Evolutionary conservation across 2,113 vertebrate species (phyloP).

Genomic region (Paratilapia polleni): DNA sequence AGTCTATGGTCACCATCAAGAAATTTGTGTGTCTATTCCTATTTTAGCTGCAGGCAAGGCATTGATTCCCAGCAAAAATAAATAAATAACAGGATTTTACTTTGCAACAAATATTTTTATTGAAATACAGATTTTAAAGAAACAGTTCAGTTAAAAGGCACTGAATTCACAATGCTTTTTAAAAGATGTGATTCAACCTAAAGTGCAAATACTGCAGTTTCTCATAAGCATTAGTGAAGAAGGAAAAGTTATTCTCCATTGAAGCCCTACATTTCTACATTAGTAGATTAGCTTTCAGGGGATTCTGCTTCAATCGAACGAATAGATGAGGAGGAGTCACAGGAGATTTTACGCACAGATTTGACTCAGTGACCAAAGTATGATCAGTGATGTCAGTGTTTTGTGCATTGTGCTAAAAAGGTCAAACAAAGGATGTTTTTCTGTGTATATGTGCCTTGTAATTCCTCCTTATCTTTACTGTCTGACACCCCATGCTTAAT

Average conservation of each 20-base stretch:
- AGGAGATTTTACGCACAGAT: neutral
- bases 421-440: neutral
- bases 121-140: slow-evolving; percentile 17
- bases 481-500: neutral
- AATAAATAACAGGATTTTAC: neutral
- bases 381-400: accelerated
- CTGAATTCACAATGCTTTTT: neutral
- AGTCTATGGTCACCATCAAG: neutral
- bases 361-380: neutral
- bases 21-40: neutral
- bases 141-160: neutral
- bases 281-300: neutral
- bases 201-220: slow-evolving; percentile 57
- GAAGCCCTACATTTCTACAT: neutral
- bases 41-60: neutral
- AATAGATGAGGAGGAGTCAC: slow-evolving; percentile 8
- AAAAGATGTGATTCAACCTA: neutral
- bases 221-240: slow-evolving; percentile 11
- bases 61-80: neutral
- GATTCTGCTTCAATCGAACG: neutral
- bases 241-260: neutral
- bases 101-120: slow-evolving; percentile 45
- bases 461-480: neutral
- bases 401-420: neutral
- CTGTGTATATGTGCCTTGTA: neutral